phyloP scores from a whole-genome alignment of 2,888 invertebrate species.

The Nymphalis urticae region DNA sequence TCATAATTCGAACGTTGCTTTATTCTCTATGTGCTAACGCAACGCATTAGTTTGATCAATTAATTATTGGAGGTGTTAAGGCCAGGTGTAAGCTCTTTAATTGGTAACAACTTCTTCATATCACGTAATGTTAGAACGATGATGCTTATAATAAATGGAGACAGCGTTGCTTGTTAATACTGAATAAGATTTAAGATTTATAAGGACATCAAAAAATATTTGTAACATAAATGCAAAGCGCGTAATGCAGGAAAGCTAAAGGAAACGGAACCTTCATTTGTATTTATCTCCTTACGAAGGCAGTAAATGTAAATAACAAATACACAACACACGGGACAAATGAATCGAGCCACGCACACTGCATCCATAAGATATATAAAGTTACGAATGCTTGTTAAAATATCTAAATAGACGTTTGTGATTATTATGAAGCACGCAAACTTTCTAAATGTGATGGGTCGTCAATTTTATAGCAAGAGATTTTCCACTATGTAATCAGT shows the following conservation, averaged over 20 bases:
- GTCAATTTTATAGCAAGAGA: constrained; percentile 71
- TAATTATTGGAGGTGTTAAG: constrained; percentile 26
- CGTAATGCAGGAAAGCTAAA: constrained; percentile 28
- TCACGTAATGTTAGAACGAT: background rate
- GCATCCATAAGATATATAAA: constrained; percentile 44
- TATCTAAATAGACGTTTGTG: constrained; percentile 63
- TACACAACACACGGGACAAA: constrained; percentile 23
- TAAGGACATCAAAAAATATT: background rate
- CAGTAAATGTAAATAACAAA: constrained; percentile 25
- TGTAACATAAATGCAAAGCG: constrained; percentile 10
- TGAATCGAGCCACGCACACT: constrained; percentile 29
- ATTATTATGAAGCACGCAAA: constrained; percentile 67
- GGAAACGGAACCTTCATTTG: constrained; percentile 30
- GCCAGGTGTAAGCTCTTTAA: constrained; percentile 7
- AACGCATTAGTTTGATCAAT: constrained; percentile 30
- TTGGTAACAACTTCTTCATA: background rate
- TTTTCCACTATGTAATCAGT: constrained; percentile 58
- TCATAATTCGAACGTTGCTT: constrained; percentile 18
- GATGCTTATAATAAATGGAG: constrained; percentile 1
- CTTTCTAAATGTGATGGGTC: constrained; percentile 74
- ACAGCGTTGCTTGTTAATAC: background rate
- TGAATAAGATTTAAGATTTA: background rate
- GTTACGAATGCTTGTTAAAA: constrained; percentile 40
- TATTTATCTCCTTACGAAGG: constrained; percentile 20
- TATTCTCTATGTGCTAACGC: constrained; percentile 23